Evolutionary conservation across 2,888 invertebrate genomes (phyloP).

Genomic region (Phaedon cochleariae): DNA sequence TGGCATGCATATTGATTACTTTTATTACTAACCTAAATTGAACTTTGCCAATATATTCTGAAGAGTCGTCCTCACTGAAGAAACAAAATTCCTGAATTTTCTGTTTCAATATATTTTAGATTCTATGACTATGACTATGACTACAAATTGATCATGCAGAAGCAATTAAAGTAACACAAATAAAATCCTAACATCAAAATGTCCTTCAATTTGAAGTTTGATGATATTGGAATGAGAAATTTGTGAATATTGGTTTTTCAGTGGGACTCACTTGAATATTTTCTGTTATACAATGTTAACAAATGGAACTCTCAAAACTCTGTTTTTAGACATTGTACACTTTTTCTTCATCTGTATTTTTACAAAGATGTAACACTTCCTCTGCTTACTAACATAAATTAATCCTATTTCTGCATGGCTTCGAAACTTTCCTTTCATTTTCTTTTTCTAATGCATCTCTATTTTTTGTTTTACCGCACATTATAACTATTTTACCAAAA

Average conservation of each 20-base stretch:
- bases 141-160: too few species aligned
- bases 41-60: background rate
- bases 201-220: too few species aligned
- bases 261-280: too few species aligned
- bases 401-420: conserved; percentile 21
- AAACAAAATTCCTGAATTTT: too few species aligned
- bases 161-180: too few species aligned
- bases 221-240: too few species aligned
- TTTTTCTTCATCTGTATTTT: conserved; percentile 34
- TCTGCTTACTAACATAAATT: background rate
- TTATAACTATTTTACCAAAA: background rate
- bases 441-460: background rate
- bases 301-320: background rate
- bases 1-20: conserved; percentile 14
- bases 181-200: too few species aligned
- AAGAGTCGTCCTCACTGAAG: too few species aligned
- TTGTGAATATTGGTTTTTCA: too few species aligned
- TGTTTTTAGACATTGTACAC: conserved; percentile 2
- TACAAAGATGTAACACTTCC: conserved; percentile 39
- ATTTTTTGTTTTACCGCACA: too few species aligned
- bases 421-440: background rate
- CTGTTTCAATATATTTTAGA: too few species aligned
- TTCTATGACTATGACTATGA: too few species aligned
- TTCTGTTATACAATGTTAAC: background rate
- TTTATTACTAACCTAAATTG: background rate